Evolutionary conservation across 2,797 vertebrate species (phyloP).

Genomic region (Glossophaga mutica): DNA sequence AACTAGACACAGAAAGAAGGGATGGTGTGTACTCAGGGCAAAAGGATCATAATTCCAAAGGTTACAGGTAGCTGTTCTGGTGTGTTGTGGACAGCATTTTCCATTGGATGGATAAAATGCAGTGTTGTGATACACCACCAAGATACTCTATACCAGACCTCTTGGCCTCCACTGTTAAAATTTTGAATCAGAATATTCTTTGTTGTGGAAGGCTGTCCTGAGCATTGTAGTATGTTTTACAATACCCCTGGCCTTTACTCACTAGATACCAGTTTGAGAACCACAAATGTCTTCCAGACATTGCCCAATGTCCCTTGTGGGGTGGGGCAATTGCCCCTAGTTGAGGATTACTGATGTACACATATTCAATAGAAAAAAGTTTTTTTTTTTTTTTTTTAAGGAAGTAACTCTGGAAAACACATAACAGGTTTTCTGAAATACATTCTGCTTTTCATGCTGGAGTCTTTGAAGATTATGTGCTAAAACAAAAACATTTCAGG

Average conservation of each 20-base stretch:
- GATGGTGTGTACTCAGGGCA: rapidly evolving
- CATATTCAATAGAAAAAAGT: not conserved
- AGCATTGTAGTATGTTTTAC: not conserved
- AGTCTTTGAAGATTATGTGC: constrained; percentile 54
- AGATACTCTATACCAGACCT: not conserved
- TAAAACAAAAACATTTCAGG: constrained; percentile 66
- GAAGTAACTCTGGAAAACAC: constrained; percentile 12
- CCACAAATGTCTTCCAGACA: not conserved
- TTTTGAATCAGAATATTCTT: not conserved
- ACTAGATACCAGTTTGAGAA: not conserved
- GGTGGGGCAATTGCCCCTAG: not conserved
- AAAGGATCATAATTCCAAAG: not conserved
- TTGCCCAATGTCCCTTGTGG: not conserved
- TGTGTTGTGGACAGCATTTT: not conserved
- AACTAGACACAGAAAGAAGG: not conserved
- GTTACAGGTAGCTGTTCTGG: not conserved
- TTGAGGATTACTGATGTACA: not conserved
- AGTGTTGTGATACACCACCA: not conserved
- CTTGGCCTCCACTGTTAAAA: not conserved
- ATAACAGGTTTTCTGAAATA: constrained; percentile 29
- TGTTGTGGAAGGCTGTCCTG: not conserved
- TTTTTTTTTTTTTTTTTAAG: not conserved
- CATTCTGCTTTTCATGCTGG: constrained; percentile 34
- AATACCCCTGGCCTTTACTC: not conserved
- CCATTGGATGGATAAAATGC: not conserved